Conservation (phyloP, 2,113 vertebrate species). For the Sander lucioperca region DNA sequence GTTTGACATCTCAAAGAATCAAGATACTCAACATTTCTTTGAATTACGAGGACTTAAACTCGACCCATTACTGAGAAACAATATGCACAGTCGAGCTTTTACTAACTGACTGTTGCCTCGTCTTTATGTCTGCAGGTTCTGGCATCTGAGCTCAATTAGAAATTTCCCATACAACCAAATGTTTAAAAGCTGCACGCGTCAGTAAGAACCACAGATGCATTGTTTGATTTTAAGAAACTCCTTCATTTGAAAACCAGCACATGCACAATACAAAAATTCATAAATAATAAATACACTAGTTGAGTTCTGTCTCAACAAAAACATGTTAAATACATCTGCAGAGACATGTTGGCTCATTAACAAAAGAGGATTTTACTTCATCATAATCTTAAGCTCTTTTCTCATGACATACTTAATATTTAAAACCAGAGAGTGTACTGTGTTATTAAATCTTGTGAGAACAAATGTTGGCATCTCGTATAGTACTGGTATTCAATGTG, state of each 20-base stretch:
- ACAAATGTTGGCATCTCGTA: too few relatives aligned
- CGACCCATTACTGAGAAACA: too few relatives aligned
- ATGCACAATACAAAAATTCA: slow-evolving; percentile 36
- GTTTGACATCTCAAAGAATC: not conserved
- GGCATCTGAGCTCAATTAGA: not conserved
- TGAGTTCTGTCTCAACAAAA: not conserved
- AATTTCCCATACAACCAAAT: not conserved
- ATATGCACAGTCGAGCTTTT: too few relatives aligned
- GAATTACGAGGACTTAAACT: not conserved
- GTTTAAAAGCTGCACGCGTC: not conserved
- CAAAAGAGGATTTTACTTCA: not conserved
- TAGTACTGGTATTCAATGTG: not conserved
- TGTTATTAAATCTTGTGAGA: too few relatives aligned
- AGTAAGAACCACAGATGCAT: not conserved
- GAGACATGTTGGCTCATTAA: not conserved
- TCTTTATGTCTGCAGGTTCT: not conserved
- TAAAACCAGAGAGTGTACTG: too few relatives aligned
- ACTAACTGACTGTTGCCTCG: too few relatives aligned
- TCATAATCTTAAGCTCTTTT: not conserved
- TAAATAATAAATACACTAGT: slow-evolving; percentile 20
- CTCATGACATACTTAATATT: too few relatives aligned
- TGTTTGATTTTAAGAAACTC: slow-evolving; percentile 27
- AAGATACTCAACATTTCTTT: not conserved
- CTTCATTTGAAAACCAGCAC: slow-evolving; percentile 50
- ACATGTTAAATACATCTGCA: not conserved